Base-by-base conservation (phyloP, 2,113 vertebrate genomes). In the Silurus asotus region DNA sequence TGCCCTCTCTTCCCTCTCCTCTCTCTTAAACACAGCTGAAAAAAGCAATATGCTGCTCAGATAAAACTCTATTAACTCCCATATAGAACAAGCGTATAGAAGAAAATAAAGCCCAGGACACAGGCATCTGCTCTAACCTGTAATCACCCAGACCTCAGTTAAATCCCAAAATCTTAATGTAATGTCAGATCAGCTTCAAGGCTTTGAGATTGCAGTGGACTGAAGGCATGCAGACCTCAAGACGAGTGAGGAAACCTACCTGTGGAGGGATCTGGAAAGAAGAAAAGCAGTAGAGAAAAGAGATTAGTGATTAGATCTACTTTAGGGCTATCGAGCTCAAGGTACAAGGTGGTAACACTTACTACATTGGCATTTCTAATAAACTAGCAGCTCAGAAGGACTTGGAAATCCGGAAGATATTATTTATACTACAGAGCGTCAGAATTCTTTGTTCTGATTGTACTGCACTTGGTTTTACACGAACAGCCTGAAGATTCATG, bases 1-100 rank as follows among this genome's bases (percentile, higher is more conserved):
- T 91, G 88, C 85, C 90, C 87, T 83, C 86, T 89, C 88, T 90
- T 25, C 25, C 23, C 25, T 78, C 72, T 79, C 51, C 19, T 37
- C 28, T 79, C 75, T 85, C 62, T 62, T 69, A 84, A 17, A 61
- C 25, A 37, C 65, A 37, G 64, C 70, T 82, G 72, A 83, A 56
- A 59, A 53, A 78, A 78, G 19, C 14, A 51, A 70, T 51, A 59
- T 25, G 25, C 77, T 59, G 55, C 56, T 10, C 77, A 79, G 77
- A 45, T 37, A 59, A 79, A 79, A 59, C 55, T 59, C 55, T 45
- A 74, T 25, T 53, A 76, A 67, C 77, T 76, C 45, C 48, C 23
- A 53, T 67, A 51, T 9, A 82, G 80, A 61, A 82, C 13, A 55
- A 17, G 48, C 14, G 5, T 64, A 77, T 19, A 76, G 61, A 28